A percentile compares a stretch with the other conserved stretches of the same genome.
These are phyloP conservation scores for Simalia tracyae DNA, from an alignment of 2,797 vertebrate genomes.

Conservation along the genomic window DNA sequence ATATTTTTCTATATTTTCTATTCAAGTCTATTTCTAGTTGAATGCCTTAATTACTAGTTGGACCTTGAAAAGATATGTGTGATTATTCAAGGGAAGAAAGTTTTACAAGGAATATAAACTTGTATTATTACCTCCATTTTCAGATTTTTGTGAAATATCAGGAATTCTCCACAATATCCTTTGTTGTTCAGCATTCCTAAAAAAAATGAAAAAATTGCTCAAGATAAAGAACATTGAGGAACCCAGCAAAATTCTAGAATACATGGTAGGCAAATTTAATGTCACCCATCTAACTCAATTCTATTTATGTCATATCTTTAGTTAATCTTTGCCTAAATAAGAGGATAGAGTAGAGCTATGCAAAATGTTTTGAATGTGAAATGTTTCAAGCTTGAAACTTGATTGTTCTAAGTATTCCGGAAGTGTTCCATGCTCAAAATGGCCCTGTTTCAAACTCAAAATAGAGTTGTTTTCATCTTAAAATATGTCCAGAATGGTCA, in stretches of 20 bases:
- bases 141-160: slow-evolving; percentile 94
- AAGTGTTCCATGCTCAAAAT: neutral
- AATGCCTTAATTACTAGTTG: neutral
- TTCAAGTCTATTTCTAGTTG: neutral
- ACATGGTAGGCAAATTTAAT: neutral
- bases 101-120: neutral
- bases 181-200: slow-evolving; percentile 92
- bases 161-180: slow-evolving; percentile 96
- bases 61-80: neutral
- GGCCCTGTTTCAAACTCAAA: neutral
- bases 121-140: slow-evolving; percentile 88
- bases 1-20: neutral
- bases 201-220: slow-evolving; percentile 55
- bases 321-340: neutral
- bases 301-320: neutral
- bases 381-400: neutral
- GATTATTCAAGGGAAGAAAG: neutral
- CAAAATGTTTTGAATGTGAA: neutral
- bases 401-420: neutral
- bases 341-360: neutral
- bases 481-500: neutral
- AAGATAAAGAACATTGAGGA: fast-evolving
- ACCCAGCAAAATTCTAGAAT: neutral
- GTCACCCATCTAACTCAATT: neutral
- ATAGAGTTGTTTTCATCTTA: neutral